Evolutionary conservation across 2,888 invertebrate genomes (phyloP), one percentile per base, ranked within the genome.

Genomic region (Erynnis tages): DNA sequence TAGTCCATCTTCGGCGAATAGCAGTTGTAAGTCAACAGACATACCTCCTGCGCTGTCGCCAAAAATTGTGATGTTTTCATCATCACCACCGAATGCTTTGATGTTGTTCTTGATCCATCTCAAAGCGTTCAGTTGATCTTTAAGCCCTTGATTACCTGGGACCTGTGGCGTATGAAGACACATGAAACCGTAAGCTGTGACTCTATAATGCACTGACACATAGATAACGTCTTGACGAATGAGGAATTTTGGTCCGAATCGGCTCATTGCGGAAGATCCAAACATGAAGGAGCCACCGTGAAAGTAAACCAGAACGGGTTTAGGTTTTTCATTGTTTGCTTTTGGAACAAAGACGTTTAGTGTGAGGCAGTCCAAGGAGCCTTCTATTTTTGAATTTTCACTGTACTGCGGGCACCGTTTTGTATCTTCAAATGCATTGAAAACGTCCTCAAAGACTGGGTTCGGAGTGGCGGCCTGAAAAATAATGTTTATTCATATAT

Each of bases 121-220:
- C 8, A 82, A 57, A 2, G 80, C 82, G 27, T 65, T 46, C 2
- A 64, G 43, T 57, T 81, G 82, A 55, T 82, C 82, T 54, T 80
- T 82, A 0, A 82, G 48, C 0, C 80, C 82, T 55, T 80, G 78
- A 48, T 82, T 82, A 0, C 81, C 82, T 0, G 79, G 71, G 8
- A 79, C 58, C 10, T 69, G 63, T 0, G 71, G 64, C 1, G 58
- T 71, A 14, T 76, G 68, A 0, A 81, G 59, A 47, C 79, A 79
- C 73, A 82, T 76, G 44, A 82, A 83, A 2, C 83, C 83, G 44
- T 79, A 82, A 0, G 74, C 71, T 0, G 80, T 79, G 0, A 81
- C n/a, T 7, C 83, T 66, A 34, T 82, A 83, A 54, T 83, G 82
- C 0, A 82, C 14, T 1, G 77, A 74, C 0, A 83, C 76, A 23